phyloP scores from a whole-genome alignment of 2,113 vertebrate species.

The Muscicapa adusta region DNA sequence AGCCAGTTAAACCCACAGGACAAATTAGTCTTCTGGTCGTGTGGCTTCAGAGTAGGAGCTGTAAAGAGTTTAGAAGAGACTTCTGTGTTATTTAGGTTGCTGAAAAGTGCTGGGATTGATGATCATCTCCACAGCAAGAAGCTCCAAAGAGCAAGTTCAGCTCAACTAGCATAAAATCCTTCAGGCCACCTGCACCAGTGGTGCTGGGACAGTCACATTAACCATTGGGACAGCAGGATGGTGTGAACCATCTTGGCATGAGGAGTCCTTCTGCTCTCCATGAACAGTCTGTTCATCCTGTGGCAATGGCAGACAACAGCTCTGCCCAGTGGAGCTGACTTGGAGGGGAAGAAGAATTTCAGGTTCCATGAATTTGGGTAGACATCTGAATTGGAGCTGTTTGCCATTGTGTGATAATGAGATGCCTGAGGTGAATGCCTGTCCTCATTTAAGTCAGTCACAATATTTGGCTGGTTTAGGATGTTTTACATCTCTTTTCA shows the following conservation, averaged over 20 bases:
- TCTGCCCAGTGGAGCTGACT: not conserved
- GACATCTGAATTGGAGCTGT: not conserved
- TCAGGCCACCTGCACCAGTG: not conserved
- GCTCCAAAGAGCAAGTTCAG: not conserved
- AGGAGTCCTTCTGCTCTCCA: fast-evolving
- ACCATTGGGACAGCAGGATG: not conserved
- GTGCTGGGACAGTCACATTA: not conserved
- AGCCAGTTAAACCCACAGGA: not conserved
- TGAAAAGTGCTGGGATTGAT: not conserved
- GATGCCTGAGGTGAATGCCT: not conserved
- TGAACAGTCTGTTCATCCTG: not conserved
- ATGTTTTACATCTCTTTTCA: not conserved
- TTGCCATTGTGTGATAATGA: not conserved
- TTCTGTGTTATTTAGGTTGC: not conserved
- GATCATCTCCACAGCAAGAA: not conserved
- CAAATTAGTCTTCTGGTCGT: not conserved
- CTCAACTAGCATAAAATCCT: not conserved
- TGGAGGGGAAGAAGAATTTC: not conserved
- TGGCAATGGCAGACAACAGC: not conserved
- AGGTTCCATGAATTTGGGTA: not conserved
- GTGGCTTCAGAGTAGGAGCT: not conserved
- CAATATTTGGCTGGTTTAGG: not conserved
- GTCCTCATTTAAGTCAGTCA: not conserved
- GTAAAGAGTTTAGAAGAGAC: not conserved
- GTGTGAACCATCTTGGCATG: not conserved